A percentile compares a stretch with the other conserved stretches of the same genome.
phyloP scores from a whole-genome alignment of 2,888 invertebrate species.

The Salticus scenicus region DNA sequence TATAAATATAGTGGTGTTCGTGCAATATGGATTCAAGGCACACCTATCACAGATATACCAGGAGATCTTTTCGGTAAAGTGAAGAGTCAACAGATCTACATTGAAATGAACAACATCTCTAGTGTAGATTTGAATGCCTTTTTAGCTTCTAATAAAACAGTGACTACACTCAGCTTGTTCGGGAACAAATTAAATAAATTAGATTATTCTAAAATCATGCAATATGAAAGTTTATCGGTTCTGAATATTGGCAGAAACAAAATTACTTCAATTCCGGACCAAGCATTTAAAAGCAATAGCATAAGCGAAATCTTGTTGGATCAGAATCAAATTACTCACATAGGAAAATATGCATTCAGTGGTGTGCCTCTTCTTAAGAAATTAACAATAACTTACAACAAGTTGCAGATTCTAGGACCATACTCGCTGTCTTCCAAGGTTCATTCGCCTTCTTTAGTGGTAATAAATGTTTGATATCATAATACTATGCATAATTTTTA shows the following conservation, averaged over 20 bases:
- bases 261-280: slow-evolving; percentile 38
- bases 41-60: slow-evolving; percentile 47
- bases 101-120: slow-evolving; percentile 57
- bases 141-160: slow-evolving; percentile 16
- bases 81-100: slow-evolving; percentile 44
- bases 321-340: slow-evolving; percentile 48
- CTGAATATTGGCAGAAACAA: slow-evolving; percentile 55
- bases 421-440: slow-evolving; percentile 34
- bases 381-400: slow-evolving; percentile 34
- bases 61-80: slow-evolving; percentile 47
- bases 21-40: slow-evolving; percentile 65
- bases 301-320: slow-evolving; percentile 34
- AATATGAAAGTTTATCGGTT: slow-evolving; percentile 2
- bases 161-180: slow-evolving; percentile 50
- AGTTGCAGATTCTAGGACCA: slow-evolving; percentile 41
- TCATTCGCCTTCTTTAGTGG: slow-evolving; percentile 37
- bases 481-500: too few relatives aligned
- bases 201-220: not conserved
- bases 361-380: slow-evolving; percentile 22
- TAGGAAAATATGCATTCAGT: slow-evolving; percentile 54
- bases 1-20: slow-evolving; percentile 52
- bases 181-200: slow-evolving; percentile 53
- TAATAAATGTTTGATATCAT: too few relatives aligned
- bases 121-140: slow-evolving; percentile 45
- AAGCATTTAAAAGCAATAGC: slow-evolving; percentile 32